Conservation (phyloP, 2,888 invertebrate species). For the Tachina grossa region DNA sequence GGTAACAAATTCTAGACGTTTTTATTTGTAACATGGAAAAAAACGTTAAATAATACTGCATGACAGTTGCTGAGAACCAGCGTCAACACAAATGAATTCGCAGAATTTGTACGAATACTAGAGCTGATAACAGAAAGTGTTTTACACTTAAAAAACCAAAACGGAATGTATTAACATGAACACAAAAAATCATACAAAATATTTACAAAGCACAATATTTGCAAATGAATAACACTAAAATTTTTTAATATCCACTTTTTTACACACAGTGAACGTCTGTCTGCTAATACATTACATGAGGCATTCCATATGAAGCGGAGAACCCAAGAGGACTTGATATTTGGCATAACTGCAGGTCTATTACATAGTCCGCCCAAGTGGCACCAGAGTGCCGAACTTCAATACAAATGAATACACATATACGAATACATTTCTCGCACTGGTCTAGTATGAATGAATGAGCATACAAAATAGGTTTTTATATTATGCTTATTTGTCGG, state of each 20-base stretch:
- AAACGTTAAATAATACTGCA: conserved; percentile 1
- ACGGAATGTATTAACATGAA: background rate
- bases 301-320: too few species aligned
- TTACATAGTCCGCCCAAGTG: too few species aligned
- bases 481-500: too few species aligned
- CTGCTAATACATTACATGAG: too few species aligned
- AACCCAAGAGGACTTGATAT: too few species aligned
- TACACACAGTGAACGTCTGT: background rate
- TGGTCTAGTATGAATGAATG: too few species aligned
- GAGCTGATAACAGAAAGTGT: background rate
- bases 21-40: conserved; percentile 22
- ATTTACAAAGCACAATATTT: conserved; percentile 25
- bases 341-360: too few species aligned
- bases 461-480: too few species aligned
- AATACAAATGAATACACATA: too few species aligned
- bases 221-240: conserved; percentile 30
- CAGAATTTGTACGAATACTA: background rate
- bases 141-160: background rate
- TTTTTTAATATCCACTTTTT: background rate
- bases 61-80: conserved; percentile 46
- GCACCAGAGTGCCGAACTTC: too few species aligned
- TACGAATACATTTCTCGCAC: too few species aligned
- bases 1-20: conserved; percentile 37
- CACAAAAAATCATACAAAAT: conserved; percentile 3
- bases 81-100: conserved; percentile 38